Evolutionary conservation across 2,888 invertebrate species (phyloP), one percentile per base, ranked within the genome.

Genomic region (Lasioglossum leucozonium): DNA sequence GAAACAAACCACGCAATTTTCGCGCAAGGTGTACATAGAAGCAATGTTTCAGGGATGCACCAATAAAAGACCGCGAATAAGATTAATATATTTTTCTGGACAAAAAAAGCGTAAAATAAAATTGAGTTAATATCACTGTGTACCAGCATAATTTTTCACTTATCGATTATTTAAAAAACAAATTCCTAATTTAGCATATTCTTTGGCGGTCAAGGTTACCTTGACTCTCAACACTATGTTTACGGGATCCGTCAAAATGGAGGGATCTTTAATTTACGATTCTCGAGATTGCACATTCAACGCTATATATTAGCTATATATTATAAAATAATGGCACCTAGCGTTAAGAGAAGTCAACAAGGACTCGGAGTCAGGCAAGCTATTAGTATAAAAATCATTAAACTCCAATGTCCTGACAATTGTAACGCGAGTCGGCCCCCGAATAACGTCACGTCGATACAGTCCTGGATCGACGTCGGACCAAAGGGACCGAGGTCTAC

Each of bases 401-500:
- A 42, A 51, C 37, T 22, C 18, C 4, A 6, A 37, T 26, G 18
- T n/a, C 34, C 22, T n/a, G n/a, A n/a, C n/a, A n/a, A 73, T 58
- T 44, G 69, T 51, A 30, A 47, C 26, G 16, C 42, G 71, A 44
- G 47, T 22, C 26, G 42, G 40, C 3, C 30, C 10, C 6, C 4
- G 10, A 3, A 22, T 16, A 22, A 34, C 30, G 72, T 72, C 30
- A 13, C 79, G 65, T 69, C 55, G 34, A 34, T 22, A 30, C 62
- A 18, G 34, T 69, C n/a, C 44, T 22, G 44, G 5, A 42, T n/a
- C 26, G 51, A 71, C 76, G 22, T 58, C 37, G 37, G 8, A 47
- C 71, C 62, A 81, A 76, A 77, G 76, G 58, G 44, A 71, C 47
- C 34, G 40, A 81, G 67, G 34, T 69, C 22, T 51, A 18, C n/a